Conservation (phyloP, 2,113 vertebrate species). For the Cheirogaleus medius region DNA sequence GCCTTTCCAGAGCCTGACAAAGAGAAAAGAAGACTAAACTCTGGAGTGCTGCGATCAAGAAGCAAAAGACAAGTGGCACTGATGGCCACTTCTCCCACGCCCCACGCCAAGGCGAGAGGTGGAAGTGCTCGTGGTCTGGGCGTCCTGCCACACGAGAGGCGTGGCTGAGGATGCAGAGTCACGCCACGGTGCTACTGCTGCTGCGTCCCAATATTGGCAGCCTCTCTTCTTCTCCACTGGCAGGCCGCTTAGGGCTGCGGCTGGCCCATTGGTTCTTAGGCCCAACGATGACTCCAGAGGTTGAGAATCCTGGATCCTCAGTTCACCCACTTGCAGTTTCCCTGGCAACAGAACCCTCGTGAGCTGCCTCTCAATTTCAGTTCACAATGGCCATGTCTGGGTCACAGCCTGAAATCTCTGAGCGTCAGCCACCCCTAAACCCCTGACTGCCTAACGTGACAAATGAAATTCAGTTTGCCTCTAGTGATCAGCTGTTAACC, state of each 20-base stretch:
- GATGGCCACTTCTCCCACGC: neutral
- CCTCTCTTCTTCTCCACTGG: neutral
- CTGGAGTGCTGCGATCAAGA: neutral
- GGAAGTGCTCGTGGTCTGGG: neutral
- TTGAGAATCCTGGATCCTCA: neutral
- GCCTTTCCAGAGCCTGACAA: neutral
- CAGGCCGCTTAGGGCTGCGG: neutral
- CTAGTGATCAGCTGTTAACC: too few relatives aligned
- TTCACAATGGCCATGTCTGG: rapidly evolving
- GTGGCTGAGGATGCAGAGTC: rapidly evolving
- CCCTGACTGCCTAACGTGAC: rapidly evolving
- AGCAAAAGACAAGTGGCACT: too few relatives aligned
- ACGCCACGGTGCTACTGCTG: rapidly evolving
- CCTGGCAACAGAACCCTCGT: rapidly evolving
- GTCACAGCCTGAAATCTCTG: neutral
- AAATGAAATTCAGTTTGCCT: neutral
- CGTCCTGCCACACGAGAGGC: rapidly evolving
- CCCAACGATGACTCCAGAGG: neutral
- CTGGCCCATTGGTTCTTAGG: neutral
- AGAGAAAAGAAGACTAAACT: neutral
- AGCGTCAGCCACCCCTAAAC: rapidly evolving
- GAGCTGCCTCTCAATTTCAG: neutral
- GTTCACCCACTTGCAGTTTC: neutral
- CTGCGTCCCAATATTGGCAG: rapidly evolving
- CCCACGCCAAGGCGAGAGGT: neutral